Base-by-base conservation (phyloP, 2,113 vertebrate genomes). In the Hepsetus odoe region DNA sequence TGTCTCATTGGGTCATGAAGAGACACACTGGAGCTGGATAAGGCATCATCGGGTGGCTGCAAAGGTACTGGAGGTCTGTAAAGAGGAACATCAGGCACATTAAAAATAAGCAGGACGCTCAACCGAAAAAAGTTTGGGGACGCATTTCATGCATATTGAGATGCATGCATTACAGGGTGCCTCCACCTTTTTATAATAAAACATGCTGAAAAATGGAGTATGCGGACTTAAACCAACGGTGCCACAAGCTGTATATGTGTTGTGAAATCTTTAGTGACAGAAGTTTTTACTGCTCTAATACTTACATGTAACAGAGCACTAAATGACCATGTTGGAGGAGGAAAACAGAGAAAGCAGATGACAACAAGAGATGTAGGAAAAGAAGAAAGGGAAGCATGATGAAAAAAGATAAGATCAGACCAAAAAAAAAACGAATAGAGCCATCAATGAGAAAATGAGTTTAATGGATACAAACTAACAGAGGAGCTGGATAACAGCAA, bases 11-110 rank as follows among this genome's bases (percentile, higher is more conserved):
- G 28, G 26, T 99, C 98, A 49, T 16, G 85, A 32, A 94, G 91
- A 51, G 96, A 98, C 82, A 90, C 79, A 72, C 94, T 92, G 18
- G 96, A 98, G 86, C 93, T 95, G 85, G 92, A 93, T 44, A 92
- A 85, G 77, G 85, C 88, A 12, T 86, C 89, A 24, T 96, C 94
- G 0, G n/a, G 81, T 0, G 67, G 90, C 76, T 76, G 88, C 24
- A 87, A 49, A 77, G 90, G 80, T 7, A 70, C 58, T 1, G 93
- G 92, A 26, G 94, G 91, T 84, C 97, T 98, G 84, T 1, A 5
- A 53, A 40, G 2, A 28, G 10, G 10, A 26, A 24, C 1, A 44
- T 32, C 2, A 67, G 28, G 8, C 1, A 44, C 14, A 61, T 69
- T 46, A 61, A 61, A 28, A 3, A 12, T 28, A 53, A 49, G 49